Evolutionary conservation across 2,888 invertebrate species (phyloP), one percentile per base, ranked within the genome.

Genomic region (Acrobeloides nanus): DNA sequence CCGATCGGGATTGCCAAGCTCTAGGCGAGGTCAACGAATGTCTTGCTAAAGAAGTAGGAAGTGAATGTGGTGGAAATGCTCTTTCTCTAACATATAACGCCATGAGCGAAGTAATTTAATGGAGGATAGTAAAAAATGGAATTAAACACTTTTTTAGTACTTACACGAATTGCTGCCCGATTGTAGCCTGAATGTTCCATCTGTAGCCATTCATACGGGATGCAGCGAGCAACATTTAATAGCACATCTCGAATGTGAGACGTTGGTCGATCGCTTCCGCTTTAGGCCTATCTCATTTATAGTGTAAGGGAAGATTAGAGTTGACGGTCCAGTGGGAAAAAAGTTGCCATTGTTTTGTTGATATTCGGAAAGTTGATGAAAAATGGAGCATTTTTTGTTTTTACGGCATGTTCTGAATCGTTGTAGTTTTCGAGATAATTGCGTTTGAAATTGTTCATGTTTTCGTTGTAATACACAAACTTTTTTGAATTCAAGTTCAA

Each of bases 221-320:
- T 68, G 67, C 45, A 51, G 52, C 31, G 68, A 68, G 35, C 47
- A 56, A 1, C 61, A 64, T 35, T 54, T 69, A 23, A 53, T 65
- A 31, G 54, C 56, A n/a, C 62, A 51, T 51, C 53, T 66, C 26
- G 59, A 60, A 33, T 69, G 69, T 45, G 68, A 69, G 42, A 48
- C 60, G 3, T 49, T 52, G 27, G 32, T 69, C 18, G 69, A 70
- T 45, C 51, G 53, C 10, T 69, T 60, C 56, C 58, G 55, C 12
- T 64, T 64, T 51, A 52, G 61, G 10, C 69, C 69, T 12, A 56
- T 69, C 17, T 47, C 65, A 10, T 51, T 69, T 33, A 64, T 69
- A 31, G 57, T 52, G 62, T 61, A 38, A 35, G 40, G 25, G n/a
- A 21, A 38, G 10, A 10, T 29, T 29, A 29, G 31, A n/a, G n/a